Percentiles rank a stretch among this genome's conserved stretches.
These are phyloP conservation scores for Achlya flavicornis DNA, from an alignment of 2,888 invertebrate species.

Conservation along the genomic window DNA sequence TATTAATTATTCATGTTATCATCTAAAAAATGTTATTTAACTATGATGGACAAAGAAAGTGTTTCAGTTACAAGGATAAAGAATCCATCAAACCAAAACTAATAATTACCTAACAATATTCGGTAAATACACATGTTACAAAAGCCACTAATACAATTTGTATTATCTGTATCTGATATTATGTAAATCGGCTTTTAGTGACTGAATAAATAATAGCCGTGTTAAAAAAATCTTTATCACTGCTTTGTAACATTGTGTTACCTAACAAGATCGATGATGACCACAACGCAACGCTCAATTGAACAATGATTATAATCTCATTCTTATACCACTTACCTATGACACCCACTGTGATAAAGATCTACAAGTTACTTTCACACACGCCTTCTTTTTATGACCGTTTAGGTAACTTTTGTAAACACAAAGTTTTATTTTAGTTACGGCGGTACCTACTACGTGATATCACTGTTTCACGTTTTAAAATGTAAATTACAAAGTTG, in stretches of 20 bases:
- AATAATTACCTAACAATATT: neutral
- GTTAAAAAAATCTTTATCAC: constrained; percentile 40
- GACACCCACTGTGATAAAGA: constrained; percentile 64
- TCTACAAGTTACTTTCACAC: constrained; percentile 62
- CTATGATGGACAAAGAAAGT: too few species aligned
- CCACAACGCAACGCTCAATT: constrained; percentile 21
- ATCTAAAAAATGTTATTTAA: too few species aligned
- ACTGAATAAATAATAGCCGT: constrained; percentile 39
- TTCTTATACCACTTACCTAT: constrained; percentile 45
- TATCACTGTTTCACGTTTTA: too few species aligned
- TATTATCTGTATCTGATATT: constrained; percentile 16
- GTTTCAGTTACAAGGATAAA: too few species aligned
- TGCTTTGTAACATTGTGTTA: constrained; percentile 35
- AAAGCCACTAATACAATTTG: constrained; percentile 9
- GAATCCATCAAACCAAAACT: too few species aligned
- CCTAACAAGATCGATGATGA: constrained; percentile 46
- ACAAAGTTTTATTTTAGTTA: neutral
- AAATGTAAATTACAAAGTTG: too few species aligned
- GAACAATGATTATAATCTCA: constrained; percentile 23
- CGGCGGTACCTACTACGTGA: neutral
- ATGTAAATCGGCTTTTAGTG: constrained; percentile 29
- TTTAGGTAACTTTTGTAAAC: constrained; percentile 27
- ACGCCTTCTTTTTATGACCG: constrained; percentile 45
- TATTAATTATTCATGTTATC: neutral
- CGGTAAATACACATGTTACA: neutral